Evolutionary conservation across 2,113 vertebrate genomes (phyloP), one percentile per base, ranked within the genome.

Genomic region (Holacanthus passer): DNA sequence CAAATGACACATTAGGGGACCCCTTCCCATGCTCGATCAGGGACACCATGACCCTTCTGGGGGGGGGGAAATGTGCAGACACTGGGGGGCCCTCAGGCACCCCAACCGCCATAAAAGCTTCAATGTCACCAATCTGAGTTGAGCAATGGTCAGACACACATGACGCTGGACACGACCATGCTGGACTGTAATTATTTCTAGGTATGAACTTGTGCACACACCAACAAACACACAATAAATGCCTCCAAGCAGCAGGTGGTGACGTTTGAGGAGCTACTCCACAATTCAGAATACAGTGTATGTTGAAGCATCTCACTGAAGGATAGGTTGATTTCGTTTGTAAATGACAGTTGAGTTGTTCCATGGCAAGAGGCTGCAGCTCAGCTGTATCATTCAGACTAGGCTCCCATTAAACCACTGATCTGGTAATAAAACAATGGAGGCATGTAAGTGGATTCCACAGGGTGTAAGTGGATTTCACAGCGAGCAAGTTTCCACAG

Each of bases 1-100:
- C 91, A 85, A 79, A 91, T 89, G 91, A 82, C 82, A 84, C 89
- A 93, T 92, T 85, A 86, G 80, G 50, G 74, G 50, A 32, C 59
- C 77, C 74, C 74, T n/a, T 63, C 78, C 62, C 52, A 41, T 63
- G 71, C 63, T 65, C 55, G 48, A 79, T 79, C 74, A 64, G 67
- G 55, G 88, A 82, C 79, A 84, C 64, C 2, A 20, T 88, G 90
- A 92, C 85, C 89, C 88, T 74, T 87, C 75, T 73, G 53, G 85
- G 86, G 81, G 43, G 58, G 84, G 86, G 77, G 73, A 88, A 60
- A 76, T 73, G 65, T 79, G 79, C 88, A 82, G 82, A 89, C 79
- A 60, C 55, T n/a, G 63, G 55, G 72, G 63, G 47, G 29, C 52
- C 87, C 60, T 20, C 13, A 19, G 88, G 72, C 73, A 58, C 60